Evolutionary conservation across 2,888 invertebrate species (phyloP), one percentile per base, ranked within the genome.

Genomic region (Drosophila fungiperda): DNA sequence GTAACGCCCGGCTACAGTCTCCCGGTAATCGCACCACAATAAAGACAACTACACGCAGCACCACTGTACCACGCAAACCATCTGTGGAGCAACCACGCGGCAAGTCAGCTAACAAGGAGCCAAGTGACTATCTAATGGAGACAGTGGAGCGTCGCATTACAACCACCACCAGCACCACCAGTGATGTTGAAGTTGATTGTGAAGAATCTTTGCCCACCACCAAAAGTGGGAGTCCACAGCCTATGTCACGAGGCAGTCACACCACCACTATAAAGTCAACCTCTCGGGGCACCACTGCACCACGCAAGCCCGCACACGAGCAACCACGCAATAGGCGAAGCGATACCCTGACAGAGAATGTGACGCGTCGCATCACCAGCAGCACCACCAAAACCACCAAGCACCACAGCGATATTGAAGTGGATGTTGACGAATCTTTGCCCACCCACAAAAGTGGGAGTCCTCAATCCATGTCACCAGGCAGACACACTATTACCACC

Each of bases 11-110:
- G n/a, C 64, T 60, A 8, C 59, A 60, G 15, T 71, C 83, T 7
- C 69, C 81, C 17, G 69, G 70, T 68, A 78, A 65, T 61, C 84
- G 74, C 68, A 68, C 68, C 40, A 68, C 69, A 64, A 79, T 70
- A 55, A 85, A 78, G 50, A 15, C 65, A 32, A 54, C 53, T 8
- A 32, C 53, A 33, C 68, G 53, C 15, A 68, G 67, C 20, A 45
- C 32, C 26, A 53, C 36, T 23, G 45, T 45, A 38, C 67, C 68
- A 68, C 67, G 67, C 8, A 67, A 67, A 3, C 68, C 67, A 0
- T 67, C 67, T 0, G 23, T 67, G 9, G 66, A 67, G 15, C 45
- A 53, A 15, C 53, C 53, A 15, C 68, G 52, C 3, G n/a, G n/a
- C n/a, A 67, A 67, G n/a, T 53, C 45, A 12, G n/a, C 12, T 1